Conservation (phyloP, 2,888 invertebrate species). For the Orthosia gothica region DNA sequence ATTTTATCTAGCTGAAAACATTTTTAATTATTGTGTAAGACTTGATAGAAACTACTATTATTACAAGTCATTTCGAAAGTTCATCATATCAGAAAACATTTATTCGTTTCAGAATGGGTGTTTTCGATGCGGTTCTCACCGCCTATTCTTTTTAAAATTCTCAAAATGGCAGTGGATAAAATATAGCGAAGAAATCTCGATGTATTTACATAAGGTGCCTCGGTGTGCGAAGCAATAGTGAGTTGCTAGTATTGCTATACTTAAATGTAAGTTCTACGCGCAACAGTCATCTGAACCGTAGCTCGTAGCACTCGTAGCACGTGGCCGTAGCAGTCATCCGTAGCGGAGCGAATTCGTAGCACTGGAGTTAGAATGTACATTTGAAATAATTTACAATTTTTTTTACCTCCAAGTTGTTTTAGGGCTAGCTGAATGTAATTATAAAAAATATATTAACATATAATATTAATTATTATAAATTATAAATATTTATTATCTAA, state of each 20-base stretch:
- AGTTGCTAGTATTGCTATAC: background rate
- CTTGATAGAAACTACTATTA: background rate
- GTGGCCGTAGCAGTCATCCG: conserved; percentile 9
- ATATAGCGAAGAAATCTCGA: too few relatives aligned
- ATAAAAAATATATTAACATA: too few relatives aligned
- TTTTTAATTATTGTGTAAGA: background rate
- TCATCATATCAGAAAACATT: background rate
- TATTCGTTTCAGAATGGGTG: too few relatives aligned
- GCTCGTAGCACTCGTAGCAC: conserved; percentile 38
- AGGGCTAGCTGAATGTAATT: too few relatives aligned
- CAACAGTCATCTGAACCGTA: background rate
- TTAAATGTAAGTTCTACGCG: background rate
- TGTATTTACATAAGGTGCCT: too few relatives aligned
- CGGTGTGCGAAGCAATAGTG: too few relatives aligned
- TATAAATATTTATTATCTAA: too few relatives aligned
- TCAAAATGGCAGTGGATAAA: too few relatives aligned
- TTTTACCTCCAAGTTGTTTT: background rate
- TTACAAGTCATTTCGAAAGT: background rate
- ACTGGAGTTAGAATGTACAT: background rate
- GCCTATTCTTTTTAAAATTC: too few relatives aligned
- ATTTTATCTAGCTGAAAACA: background rate
- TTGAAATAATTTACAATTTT: background rate
- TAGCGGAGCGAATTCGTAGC: conserved; percentile 37
- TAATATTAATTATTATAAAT: too few relatives aligned
- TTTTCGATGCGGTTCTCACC: too few relatives aligned